Evolutionary conservation across 2,888 invertebrate genomes (phyloP).

Genomic region (Invenusta paracnida): DNA sequence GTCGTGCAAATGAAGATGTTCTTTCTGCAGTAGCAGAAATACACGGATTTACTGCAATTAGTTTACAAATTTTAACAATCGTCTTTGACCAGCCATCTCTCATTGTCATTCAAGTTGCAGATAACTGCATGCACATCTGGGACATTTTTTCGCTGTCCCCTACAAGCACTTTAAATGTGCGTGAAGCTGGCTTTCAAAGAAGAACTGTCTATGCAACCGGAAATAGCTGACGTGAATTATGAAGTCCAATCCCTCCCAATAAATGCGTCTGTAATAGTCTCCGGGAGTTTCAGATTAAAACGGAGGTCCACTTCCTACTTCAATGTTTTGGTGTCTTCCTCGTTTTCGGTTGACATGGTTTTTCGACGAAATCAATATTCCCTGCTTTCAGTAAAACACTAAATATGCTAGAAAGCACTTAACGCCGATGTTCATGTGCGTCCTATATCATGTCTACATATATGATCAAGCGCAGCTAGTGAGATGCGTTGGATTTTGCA

Average conservation of each 20-base stretch:
- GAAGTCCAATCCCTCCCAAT: neutral
- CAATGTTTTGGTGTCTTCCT: neutral
- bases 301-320: neutral
- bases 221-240: neutral
- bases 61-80: neutral
- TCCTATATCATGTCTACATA: no score
- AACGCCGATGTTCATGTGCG: no score
- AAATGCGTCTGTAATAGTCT: neutral
- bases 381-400: neutral
- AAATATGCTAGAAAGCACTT: no score
- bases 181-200: neutral
- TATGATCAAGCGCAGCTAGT: no score
- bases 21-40: no score
- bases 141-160: neutral
- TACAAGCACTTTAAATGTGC: neutral
- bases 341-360: neutral
- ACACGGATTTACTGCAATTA: neutral
- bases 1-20: no score
- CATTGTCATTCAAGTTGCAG: neutral
- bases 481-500: no score
- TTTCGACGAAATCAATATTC: neutral
- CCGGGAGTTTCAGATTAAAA: neutral
- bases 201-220: neutral
- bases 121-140: neutral
- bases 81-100: neutral